A percentile compares a stretch with the other conserved stretches of the same genome.
Evolutionary conservation across 53 echinoderm and acorn worm genomes (phyloP).

Genomic region (Patiria pectinifera): DNA sequence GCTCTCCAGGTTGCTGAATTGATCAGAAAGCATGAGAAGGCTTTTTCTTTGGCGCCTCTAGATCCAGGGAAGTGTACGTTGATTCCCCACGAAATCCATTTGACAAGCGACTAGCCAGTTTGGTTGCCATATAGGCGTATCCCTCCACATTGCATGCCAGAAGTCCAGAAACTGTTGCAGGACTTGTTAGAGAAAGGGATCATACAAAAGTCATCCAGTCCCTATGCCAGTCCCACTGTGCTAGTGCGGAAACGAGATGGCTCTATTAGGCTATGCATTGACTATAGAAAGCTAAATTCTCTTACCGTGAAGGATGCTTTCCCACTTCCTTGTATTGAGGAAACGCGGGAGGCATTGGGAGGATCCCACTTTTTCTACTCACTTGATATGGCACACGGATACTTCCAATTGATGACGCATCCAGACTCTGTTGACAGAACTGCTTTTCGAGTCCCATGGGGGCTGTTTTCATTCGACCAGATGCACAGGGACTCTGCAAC

Average conservation of each 20-base stretch:
- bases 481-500: conserved; percentile 26
- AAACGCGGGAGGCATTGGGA: too few species aligned
- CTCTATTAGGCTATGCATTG: too few species aligned
- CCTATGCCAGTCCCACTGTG: conserved; percentile 16
- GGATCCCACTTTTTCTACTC: background rate
- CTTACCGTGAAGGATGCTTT: too few species aligned
- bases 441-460: conserved; percentile 42
- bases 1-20: background rate
- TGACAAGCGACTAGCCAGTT: background rate
- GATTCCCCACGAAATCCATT: conserved; percentile 7
- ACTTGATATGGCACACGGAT: background rate
- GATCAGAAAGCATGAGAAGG: background rate
- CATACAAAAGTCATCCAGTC: background rate
- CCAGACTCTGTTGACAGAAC: background rate
- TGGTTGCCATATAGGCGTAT: background rate
- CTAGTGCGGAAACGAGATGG: conserved; percentile 3
- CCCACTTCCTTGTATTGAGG: too few species aligned
- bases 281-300: too few species aligned
- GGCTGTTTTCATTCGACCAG: background rate
- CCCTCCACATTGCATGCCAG: background rate
- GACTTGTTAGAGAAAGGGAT: background rate
- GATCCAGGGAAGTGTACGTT: background rate
- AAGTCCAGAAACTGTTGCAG: background rate
- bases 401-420: background rate
- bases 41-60: background rate